Conservation (phyloP, 2,888 invertebrate species). For the Galerucella pusilla region DNA sequence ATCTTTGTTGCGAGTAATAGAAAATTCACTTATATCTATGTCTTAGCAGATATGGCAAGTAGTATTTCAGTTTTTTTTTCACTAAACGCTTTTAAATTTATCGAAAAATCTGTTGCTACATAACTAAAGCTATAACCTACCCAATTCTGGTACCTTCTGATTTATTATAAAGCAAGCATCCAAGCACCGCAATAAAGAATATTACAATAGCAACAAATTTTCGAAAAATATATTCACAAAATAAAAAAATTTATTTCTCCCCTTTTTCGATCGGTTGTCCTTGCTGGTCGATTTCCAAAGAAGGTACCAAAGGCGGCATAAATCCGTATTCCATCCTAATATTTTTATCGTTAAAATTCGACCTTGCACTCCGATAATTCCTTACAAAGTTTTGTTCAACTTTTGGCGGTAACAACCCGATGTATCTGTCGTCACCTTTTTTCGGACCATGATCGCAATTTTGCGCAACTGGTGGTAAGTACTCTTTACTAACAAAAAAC, state of each 20-base stretch:
- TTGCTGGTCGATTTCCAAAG: constrained; percentile 81
- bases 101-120: not conserved
- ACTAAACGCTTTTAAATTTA: constrained; percentile 1
- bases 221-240: not conserved
- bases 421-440: constrained; percentile 59
- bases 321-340: constrained; percentile 85
- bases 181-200: no score
- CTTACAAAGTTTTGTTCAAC: constrained; percentile 49
- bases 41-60: constrained; percentile 28
- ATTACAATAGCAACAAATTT: constrained; percentile 4
- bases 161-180: no score
- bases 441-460: constrained; percentile 44
- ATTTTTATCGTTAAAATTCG: constrained; percentile 72
- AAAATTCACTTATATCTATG: constrained; percentile 19
- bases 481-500: constrained; percentile 38
- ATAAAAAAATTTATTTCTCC: constrained; percentile 35
- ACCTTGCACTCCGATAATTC: constrained; percentile 59
- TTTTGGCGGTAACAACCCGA: constrained; percentile 69
- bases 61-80: not conserved
- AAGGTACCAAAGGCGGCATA: constrained; percentile 84
- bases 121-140: no score
- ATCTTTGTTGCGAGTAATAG: constrained; percentile 39
- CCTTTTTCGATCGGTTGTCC: constrained; percentile 71
- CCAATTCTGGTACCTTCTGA: no score
- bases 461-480: constrained; percentile 37